Base-by-base conservation (phyloP, 2,888 invertebrate genomes). In the Diogma glabrata region DNA sequence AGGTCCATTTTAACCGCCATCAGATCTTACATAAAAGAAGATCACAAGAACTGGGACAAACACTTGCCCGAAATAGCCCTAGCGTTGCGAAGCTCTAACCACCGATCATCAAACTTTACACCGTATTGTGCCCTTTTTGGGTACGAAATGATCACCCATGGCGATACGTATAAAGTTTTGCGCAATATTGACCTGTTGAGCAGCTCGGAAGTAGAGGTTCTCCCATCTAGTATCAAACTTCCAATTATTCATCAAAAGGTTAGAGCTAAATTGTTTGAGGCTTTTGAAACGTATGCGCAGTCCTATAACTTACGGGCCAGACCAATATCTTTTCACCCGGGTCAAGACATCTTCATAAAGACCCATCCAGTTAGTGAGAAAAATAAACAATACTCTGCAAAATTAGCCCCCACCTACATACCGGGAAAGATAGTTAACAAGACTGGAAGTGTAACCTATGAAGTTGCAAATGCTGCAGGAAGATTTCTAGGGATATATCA, bases 1-100 rank as follows among this genome's bases (percentile, higher is more conserved):
- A 47, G 58, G 23, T 58, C 58, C 1, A 46, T 64, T 4, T 60
- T 58, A 9, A 61, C 61, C 2, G 58, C 58, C 53, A 57, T 64
- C 7, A 38, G 60, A n/a, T 53, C 58, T 2, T 62, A 57, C 38
- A 50, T 59, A 6, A 30, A 40, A 1, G 45, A 53, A 16, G 53
- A 57, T 22, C 57, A 57, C 22, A 47, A 49, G 12, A 30, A 47
- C 5, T 59, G 58, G 60, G 61, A 61, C 47, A 47, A 45, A 24
- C 40, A 60, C 45, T 50, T 64, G 12, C 50, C 56, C 2, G 24
- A 59, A 23, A 50, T 62, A 9, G 56, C 54, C 1, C 60, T 55
- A 52, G 62, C 62, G 1, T 52, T 63, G 2, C 47, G 57, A 26
- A 60, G 59, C 1, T 52, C 61, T 5, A 50, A 55, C 4, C 59